Base-by-base conservation (phyloP, 2,888 invertebrate genomes). In the Dexiosoma caninum region DNA sequence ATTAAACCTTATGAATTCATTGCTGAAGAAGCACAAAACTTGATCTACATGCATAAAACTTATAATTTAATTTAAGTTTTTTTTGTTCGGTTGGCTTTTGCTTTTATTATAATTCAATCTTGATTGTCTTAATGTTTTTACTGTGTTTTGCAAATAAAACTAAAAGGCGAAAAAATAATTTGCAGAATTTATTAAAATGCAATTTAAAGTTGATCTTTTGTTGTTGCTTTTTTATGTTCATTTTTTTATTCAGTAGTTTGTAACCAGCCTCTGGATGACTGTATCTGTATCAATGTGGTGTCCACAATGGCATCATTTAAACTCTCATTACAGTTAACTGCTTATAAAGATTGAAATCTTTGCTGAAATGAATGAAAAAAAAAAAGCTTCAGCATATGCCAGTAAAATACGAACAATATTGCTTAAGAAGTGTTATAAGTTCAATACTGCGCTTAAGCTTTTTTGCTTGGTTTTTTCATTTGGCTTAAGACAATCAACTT, bases 261-360 rank as follows among this genome's bases (percentile, higher is more conserved):
- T 7, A 42, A 2, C 32, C 44, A 37, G 12, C 35, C 62, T 9
- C 14, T 14, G 35, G 44, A 64, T 74, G 64, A n/a, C 44, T 37
- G 23, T 21, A 49, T 35, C 55, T 57, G 3, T 27, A 14, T 60
- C 49, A 70, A 77, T 70, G 35, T 62, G 76, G 69, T n/a, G 69
- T 51, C 44, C 44, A 76, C 76, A 76, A 77, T 78, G 70, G 70
- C 77, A 78, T 83, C 84, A 83, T 83, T 83, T 84, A 82, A 84
- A 81, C 80, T 82, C 81, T 81, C 82, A 84, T 84, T 84, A 83
- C 83, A 81, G 83, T 83, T 83, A 84, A 83, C 83, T 77, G 83
- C 82, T 81, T 74, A 77, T 77, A 74, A 74, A 81, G 81, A 81
- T 81, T 59, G 30, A 81, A 81, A 81, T 81, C 77, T 72, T 21